Percentiles rank a stretch among this genome's conserved stretches.
Evolutionary conservation across 2,888 invertebrate species (phyloP).

Genomic region (Phytoseiulus persimilis): DNA sequence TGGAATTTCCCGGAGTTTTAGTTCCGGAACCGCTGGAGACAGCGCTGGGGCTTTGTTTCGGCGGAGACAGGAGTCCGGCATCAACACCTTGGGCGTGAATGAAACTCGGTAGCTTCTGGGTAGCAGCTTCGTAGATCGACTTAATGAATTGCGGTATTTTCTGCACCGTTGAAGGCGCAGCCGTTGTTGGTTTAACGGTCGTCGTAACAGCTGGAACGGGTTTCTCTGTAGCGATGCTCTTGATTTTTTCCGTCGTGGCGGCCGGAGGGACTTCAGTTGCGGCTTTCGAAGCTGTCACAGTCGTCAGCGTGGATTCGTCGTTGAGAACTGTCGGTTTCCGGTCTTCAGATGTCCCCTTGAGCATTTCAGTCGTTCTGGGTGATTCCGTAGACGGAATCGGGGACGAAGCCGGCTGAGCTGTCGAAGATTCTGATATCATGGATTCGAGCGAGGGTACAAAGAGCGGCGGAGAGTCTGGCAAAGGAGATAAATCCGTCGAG

Average conservation of each 20-base stretch:
- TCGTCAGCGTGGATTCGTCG: not conserved
- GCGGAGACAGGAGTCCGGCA: not conserved
- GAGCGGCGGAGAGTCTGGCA: not conserved
- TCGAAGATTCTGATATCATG: not conserved
- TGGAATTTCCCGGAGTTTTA: too few species aligned
- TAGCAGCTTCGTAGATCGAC: conserved; percentile 25
- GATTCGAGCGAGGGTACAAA: not conserved
- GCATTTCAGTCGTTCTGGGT: not conserved
- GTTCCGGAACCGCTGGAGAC: too few species aligned
- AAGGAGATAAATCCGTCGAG: not conserved
- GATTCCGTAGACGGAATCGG: not conserved
- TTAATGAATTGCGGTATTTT: conserved; percentile 34
- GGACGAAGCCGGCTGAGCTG: not conserved
- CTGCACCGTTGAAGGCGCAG: conserved; percentile 28
- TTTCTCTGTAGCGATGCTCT: not conserved
- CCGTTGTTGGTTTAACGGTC: not conserved
- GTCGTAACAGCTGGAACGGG: not conserved
- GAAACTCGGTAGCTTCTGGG: conserved; percentile 22
- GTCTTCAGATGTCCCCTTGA: not conserved
- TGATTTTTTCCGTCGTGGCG: not conserved
- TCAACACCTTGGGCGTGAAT: conserved; percentile 8
- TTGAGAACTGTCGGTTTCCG: not conserved
- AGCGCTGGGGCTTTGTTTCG: not conserved
- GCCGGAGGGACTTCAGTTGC: not conserved
- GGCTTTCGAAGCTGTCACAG: not conserved